These are phyloP conservation scores for Eledona agricola DNA, from an alignment of 2,888 invertebrate species.

Conservation along the genomic window DNA sequence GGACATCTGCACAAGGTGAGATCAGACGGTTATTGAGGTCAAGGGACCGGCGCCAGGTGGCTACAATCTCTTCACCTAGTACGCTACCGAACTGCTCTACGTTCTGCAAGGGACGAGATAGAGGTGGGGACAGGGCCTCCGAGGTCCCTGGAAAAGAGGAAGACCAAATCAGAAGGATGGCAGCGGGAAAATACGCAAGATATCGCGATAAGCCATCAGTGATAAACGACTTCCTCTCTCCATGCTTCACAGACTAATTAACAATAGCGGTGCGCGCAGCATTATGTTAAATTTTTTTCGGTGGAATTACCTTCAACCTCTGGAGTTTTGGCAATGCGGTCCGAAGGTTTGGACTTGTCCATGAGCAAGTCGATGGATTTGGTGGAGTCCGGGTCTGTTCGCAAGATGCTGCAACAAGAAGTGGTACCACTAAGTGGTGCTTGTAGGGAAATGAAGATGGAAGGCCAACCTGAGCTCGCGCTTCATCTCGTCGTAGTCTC, in stretches of 20 bases:
- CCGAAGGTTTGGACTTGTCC: conserved; percentile 78
- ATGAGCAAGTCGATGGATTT: conserved; percentile 79
- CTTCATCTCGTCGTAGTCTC: conserved; percentile 94
- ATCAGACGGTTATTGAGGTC: conserved; percentile 62
- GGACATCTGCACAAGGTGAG: conserved; percentile 52
- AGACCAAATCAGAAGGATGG: conserved; percentile 2
- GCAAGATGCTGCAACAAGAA: conserved; percentile 56
- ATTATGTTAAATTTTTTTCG: no score
- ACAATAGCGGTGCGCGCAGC: no score
- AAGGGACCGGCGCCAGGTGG: conserved; percentile 78
- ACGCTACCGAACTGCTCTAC: conserved; percentile 77
- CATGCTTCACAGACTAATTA: no score
- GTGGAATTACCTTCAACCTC: conserved; percentile 60
- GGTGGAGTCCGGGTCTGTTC: conserved; percentile 61
- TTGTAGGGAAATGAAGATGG: conserved; percentile 11
- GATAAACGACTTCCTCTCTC: no score
- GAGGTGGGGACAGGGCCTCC: conserved; percentile 43
- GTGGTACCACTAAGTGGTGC: not conserved
- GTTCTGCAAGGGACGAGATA: conserved; percentile 69
- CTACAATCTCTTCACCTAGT: conserved; percentile 85
- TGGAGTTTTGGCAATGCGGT: conserved; percentile 66
- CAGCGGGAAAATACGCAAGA: conserved; percentile 6
- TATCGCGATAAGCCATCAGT: conserved; percentile 6
- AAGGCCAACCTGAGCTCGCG: conserved; percentile 78
- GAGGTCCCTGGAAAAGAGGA: conserved; percentile 50